Evolutionary conservation across 2,113 vertebrate genomes (phyloP).

Genomic region (Ceyx cyanopectus): DNA sequence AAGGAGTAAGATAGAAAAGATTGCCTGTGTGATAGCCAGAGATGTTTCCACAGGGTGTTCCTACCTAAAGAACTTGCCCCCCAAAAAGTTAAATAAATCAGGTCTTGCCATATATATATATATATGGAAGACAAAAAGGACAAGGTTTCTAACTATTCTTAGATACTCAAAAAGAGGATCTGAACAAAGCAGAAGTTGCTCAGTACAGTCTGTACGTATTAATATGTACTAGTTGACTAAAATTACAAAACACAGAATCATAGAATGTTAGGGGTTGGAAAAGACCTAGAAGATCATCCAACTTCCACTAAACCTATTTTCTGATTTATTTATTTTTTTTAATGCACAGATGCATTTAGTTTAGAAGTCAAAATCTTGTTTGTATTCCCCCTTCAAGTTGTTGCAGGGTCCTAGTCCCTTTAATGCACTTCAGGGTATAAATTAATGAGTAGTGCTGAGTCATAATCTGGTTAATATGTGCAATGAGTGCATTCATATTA

Average conservation of each 20-base stretch:
- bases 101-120: neutral
- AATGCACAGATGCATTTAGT: neutral
- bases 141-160: neutral
- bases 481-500: constrained; percentile 62
- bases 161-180: neutral
- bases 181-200: neutral
- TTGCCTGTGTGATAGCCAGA: neutral
- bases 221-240: neutral
- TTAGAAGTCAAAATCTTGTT: neutral
- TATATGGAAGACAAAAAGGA: neutral
- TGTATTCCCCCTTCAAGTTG: neutral
- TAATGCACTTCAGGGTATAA: constrained; percentile 6
- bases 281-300: too few species aligned
- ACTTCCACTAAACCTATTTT: too few species aligned
- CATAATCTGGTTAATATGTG: constrained; percentile 46
- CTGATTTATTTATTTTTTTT: too few species aligned
- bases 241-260: neutral
- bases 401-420: neutral
- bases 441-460: neutral
- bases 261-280: too few species aligned
- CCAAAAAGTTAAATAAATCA: neutral
- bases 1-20: neutral
- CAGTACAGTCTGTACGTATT: neutral
- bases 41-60: neutral
- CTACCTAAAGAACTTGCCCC: neutral